Percentiles rank a stretch among this genome's conserved stretches.
phyloP scores from a whole-genome alignment of 2,888 invertebrate species.

The Conchocele bisecta region DNA sequence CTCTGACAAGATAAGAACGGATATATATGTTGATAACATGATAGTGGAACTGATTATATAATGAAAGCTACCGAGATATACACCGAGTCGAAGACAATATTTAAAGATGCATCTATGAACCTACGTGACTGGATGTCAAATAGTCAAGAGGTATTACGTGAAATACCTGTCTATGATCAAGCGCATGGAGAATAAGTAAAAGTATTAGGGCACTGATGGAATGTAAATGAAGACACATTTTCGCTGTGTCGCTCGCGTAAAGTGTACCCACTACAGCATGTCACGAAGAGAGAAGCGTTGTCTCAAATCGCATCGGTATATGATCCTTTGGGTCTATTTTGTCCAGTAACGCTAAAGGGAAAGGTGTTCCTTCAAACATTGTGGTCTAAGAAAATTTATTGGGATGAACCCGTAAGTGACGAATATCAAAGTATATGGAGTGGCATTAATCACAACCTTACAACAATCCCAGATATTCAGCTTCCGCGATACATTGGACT shows the following conservation, averaged over 20 bases:
- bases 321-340: slow-evolving; percentile 23
- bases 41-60: slow-evolving; percentile 11
- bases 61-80: slow-evolving; percentile 7
- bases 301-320: slow-evolving; percentile 13
- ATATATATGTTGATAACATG: neutral
- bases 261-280: neutral
- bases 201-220: slow-evolving; percentile 19
- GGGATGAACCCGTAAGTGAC: slow-evolving; percentile 10
- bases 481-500: neutral
- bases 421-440: neutral
- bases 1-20: neutral
- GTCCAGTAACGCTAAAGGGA: slow-evolving; percentile 9
- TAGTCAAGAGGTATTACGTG: neutral
- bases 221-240: slow-evolving; percentile 1
- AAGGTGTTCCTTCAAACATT: slow-evolving; percentile 21
- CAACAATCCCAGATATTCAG: neutral
- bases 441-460: neutral
- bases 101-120: slow-evolving; percentile 31
- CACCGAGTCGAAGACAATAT: slow-evolving; percentile 11
- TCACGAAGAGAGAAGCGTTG: slow-evolving; percentile 13
- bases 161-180: neutral
- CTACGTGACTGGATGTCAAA: slow-evolving; percentile 33
- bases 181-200: neutral
- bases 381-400: slow-evolving; percentile 12
- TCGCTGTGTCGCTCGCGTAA: neutral